Evolutionary conservation across 2,113 vertebrate species (phyloP), one percentile per base, ranked within the genome.

Genomic region (Origma solitaria): DNA sequence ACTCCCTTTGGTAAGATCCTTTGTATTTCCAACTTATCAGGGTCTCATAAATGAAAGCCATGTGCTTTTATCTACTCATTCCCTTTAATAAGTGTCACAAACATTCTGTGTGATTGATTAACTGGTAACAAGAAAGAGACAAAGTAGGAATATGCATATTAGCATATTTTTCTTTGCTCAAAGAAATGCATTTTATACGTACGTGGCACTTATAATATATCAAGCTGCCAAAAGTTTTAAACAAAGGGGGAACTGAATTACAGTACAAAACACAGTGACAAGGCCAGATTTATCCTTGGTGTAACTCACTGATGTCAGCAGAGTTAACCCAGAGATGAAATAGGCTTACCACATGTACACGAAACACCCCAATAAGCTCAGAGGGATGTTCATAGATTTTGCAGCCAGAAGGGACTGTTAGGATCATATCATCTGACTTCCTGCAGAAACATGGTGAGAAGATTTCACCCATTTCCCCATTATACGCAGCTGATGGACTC

Each of bases 11-110:
- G 94, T 97, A 90, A 90, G 82, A 93, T 88, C 82, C 92, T 96
- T 96, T 97, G 94, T 96, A 89, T 94, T 97, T 96, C 95, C 90
- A 95, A 88, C 92, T 97, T 97, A 95, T 82, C 95, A 96, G 95
- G 88, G 94, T 81, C 88, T 96, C 93, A 75, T 86, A 95, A 96
- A 96, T 94, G 92, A 93, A 96, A 97, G 93, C 94, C 95, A 88
- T 93, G 88, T 90, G 92, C 95, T 97, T 97, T 97, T 97, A 96
- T 97, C 96, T 96, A 81, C 92, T 96, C 90, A 91, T 95, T 96
- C 90, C 88, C 95, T 96, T 96, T 96, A 96, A 93, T 96, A 96
- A 96, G 93, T 94, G 90, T 92, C 96, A 93, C 92, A 96, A 96
- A 93, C 94, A 97, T 95, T 96, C 95, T 33, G 16, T 90, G 90